Conservation (phyloP, 1,140 invertebrate genomes). For the Heliothis virescens region DNA sequence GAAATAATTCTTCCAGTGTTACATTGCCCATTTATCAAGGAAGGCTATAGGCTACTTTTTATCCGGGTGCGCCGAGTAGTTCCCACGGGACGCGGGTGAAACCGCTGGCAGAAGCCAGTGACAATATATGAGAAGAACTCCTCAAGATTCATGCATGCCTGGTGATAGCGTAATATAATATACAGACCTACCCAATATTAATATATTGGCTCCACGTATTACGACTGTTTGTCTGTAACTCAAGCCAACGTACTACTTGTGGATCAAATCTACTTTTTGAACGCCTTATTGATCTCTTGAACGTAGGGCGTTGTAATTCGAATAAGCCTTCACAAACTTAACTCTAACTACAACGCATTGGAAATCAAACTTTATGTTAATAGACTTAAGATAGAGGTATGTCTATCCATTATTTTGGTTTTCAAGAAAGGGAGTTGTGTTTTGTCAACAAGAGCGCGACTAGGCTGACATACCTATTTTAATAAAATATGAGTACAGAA, state of each 20-base stretch:
- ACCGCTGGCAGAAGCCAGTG: too few species aligned
- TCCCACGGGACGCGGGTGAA: too few species aligned
- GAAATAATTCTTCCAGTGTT: too few species aligned
- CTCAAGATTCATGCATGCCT: too few species aligned
- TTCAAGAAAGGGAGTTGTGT: conserved; percentile 44
- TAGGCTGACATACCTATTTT: conserved; percentile 55
- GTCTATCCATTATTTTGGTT: conserved; percentile 19
- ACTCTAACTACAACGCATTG: conserved; percentile 1
- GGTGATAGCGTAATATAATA: too few species aligned
- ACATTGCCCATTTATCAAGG: too few species aligned
- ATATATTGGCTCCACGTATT: conserved; percentile 21
- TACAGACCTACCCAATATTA: background rate
- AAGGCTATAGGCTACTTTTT: too few species aligned
- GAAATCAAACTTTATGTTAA: conserved; percentile 37
- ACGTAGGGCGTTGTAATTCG: conserved; percentile 65
- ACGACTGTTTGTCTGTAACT: conserved; percentile 37
- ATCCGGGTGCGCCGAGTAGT: too few species aligned
- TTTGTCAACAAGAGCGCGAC: conserved; percentile 57
- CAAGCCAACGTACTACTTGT: conserved; percentile 43
- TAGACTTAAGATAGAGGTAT: conserved; percentile 33
- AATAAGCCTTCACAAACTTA: conserved; percentile 62
- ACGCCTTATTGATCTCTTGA: conserved; percentile 72
- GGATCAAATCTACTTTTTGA: conserved; percentile 66
- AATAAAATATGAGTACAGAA: conserved; percentile 59
- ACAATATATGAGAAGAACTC: too few species aligned